Evolutionary conservation across 2,888 invertebrate species (phyloP).

Genomic region (Papilio protenor): DNA sequence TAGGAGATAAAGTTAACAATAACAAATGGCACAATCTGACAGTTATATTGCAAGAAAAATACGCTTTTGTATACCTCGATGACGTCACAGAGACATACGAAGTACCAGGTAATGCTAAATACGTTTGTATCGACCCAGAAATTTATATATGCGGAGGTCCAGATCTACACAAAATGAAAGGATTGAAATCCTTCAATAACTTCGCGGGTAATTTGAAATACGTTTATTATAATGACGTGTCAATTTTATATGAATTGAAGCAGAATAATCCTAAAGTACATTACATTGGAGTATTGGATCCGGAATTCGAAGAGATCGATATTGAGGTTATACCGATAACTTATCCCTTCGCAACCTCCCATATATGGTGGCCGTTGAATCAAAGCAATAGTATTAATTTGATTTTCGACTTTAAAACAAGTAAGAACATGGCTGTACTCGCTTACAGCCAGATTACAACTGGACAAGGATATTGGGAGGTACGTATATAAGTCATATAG

Average conservation of each 20-base stretch:
- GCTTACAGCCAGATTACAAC: conserved; percentile 92
- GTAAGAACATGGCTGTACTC: conserved; percentile 91
- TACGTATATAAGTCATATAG: conserved; percentile 64
- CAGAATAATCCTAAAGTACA: conserved; percentile 94
- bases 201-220: conserved; percentile 96
- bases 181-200: conserved; percentile 92
- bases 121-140: conserved; percentile 96
- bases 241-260: conserved; percentile 94
- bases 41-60: conserved; percentile 90
- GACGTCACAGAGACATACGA: conserved; percentile 88
- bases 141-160: conserved; percentile 96
- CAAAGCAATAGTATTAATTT: conserved; percentile 89
- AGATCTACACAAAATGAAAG: conserved; percentile 92
- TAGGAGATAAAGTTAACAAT: conserved; percentile 88
- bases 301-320: conserved; percentile 92
- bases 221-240: conserved; percentile 96
- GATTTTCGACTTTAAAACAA: conserved; percentile 94
- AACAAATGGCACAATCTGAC: conserved; percentile 96
- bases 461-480: conserved; percentile 94
- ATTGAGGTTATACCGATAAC: conserved; percentile 95
- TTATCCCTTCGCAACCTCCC: conserved; percentile 95
- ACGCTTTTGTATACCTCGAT: conserved; percentile 90
- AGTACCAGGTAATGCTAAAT: conserved; percentile 86
- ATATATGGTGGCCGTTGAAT: conserved; percentile 94
- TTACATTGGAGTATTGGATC: conserved; percentile 90